Conservation (phyloP, 1,140 invertebrate genomes). For the Parasteatoda tepidariorum region DNA sequence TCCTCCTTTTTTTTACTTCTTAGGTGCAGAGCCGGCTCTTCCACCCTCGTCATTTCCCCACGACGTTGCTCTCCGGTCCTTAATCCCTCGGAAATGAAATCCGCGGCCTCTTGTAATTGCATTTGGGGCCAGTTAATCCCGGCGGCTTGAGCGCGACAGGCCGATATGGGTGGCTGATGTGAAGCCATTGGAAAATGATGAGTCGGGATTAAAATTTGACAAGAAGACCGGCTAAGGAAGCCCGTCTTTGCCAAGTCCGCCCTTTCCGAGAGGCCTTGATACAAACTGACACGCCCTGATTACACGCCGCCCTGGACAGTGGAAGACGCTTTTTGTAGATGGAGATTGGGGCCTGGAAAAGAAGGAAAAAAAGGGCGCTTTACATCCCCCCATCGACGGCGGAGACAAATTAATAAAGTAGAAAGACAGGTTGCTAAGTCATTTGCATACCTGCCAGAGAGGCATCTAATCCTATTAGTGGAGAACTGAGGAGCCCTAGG, state of each 20-base stretch:
- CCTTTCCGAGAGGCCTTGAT: slow-evolving; percentile 50
- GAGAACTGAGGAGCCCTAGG: slow-evolving; percentile 43
- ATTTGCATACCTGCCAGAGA: slow-evolving; percentile 61
- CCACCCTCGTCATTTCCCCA: not conserved
- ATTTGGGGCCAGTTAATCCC: slow-evolving; percentile 62
- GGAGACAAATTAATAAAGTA: slow-evolving; percentile 63
- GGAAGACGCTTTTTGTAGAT: slow-evolving; percentile 41
- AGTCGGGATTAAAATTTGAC: slow-evolving; percentile 62
- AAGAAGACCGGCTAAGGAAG: slow-evolving; percentile 61
- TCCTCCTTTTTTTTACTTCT: slow-evolving; percentile 25
- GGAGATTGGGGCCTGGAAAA: slow-evolving; percentile 42
- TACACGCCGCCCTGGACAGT: slow-evolving; percentile 57
- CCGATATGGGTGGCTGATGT: slow-evolving; percentile 61
- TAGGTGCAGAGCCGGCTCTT: slow-evolving; percentile 14
- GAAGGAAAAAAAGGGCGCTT: slow-evolving; percentile 15
- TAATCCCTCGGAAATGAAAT: slow-evolving; percentile 62
- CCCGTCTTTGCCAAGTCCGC: slow-evolving; percentile 53
- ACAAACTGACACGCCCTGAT: slow-evolving; percentile 61
- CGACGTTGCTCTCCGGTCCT: slow-evolving; percentile 31
- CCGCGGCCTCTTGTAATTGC: slow-evolving; percentile 62
- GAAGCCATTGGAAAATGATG: slow-evolving; percentile 63
- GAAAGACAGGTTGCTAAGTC: slow-evolving; percentile 62
- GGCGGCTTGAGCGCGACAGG: slow-evolving; percentile 59
- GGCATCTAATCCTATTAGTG: slow-evolving; percentile 54
- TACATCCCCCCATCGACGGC: slow-evolving; percentile 42